These are phyloP conservation scores for Drosophila ananassae DNA, from an alignment of 1,140 invertebrate species.

Conservation along the genomic window DNA sequence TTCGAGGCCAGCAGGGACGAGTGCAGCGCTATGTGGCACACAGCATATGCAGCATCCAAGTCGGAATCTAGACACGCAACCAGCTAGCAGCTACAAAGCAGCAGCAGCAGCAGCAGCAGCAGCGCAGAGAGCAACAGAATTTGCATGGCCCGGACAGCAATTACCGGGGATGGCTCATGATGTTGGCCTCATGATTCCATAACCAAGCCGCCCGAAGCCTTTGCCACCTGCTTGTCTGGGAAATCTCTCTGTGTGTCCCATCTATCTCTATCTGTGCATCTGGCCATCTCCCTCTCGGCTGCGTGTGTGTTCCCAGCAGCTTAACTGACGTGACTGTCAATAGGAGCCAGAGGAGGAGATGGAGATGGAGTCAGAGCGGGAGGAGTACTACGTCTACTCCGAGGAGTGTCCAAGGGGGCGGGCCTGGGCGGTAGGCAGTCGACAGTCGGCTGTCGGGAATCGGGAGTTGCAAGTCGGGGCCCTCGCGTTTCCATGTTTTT, in stretches of 20 bases:
- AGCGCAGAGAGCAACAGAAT: constrained; percentile 25
- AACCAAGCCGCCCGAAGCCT: constrained; percentile 43
- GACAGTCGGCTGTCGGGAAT: no score
- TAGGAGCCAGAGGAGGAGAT: constrained; percentile 26
- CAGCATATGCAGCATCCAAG: constrained; percentile 38
- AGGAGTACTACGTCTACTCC: constrained; percentile 1
- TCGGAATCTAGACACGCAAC: constrained; percentile 39
- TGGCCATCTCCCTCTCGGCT: constrained; percentile 24
- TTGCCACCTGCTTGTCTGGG: constrained; percentile 79
- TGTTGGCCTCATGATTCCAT: constrained; percentile 64
- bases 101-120: constrained; percentile 6
- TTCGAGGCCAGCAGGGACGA: constrained; percentile 44
- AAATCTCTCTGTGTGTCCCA: constrained; percentile 51
- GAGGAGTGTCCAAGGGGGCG: constrained; percentile 7
- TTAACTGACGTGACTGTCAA: constrained; percentile 78
- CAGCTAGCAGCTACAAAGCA: constrained; percentile 6
- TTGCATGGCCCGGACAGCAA: constrained; percentile 70
- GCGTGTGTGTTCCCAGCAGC: constrained; percentile 76
- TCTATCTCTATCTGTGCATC: constrained; percentile 13
- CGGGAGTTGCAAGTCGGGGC: background rate
- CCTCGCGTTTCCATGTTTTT: constrained; percentile 46
- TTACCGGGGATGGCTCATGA: constrained; percentile 64
- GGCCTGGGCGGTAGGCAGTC: background rate
- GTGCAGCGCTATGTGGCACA: constrained; percentile 7
- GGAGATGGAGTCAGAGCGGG: background rate